Conservation (phyloP, 92 coral and sea anemone species). For the Zoanthus gigantus region DNA sequence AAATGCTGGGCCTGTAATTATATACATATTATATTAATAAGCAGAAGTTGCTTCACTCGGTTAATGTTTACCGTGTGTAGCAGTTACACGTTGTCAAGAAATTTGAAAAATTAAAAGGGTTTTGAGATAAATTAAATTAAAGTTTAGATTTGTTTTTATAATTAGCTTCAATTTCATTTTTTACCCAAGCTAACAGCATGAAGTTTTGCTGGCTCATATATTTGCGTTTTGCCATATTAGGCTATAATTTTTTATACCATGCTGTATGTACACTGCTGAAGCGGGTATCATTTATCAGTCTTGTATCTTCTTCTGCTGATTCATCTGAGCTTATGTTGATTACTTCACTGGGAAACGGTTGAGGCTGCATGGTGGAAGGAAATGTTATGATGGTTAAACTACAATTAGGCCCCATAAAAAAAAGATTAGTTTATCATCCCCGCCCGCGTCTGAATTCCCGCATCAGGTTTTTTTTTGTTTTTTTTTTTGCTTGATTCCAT, state of each 20-base stretch:
- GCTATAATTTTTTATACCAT: not conserved
- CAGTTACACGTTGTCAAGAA: not conserved
- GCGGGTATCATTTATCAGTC: conserved; percentile 4
- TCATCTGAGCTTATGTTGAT: conserved; percentile 17
- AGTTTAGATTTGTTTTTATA: too few relatives aligned
- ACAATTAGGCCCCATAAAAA: too few relatives aligned
- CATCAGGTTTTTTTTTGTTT: too few relatives aligned
- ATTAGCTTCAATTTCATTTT: conserved; percentile 1
- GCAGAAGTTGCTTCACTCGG: not conserved
- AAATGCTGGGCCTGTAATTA: conserved; percentile 11
- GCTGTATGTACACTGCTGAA: conserved; percentile 7
- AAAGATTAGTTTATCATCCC: too few relatives aligned
- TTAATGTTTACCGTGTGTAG: not conserved
- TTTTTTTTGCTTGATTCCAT: too few relatives aligned
- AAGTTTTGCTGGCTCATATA: not conserved
- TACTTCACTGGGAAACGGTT: not conserved
- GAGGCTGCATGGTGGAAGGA: not conserved
- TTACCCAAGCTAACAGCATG: not conserved
- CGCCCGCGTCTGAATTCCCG: too few relatives aligned
- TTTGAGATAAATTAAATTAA: too few relatives aligned
- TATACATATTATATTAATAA: not conserved
- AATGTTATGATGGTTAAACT: not conserved
- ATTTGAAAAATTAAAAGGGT: not conserved
- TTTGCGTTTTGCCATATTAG: not conserved
- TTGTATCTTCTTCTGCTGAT: conserved; percentile 8